Percentiles rank a stretch among this genome's conserved stretches.
Conservation (phyloP, 2,797 vertebrate species). For the Peromyscus melanophrys region DNA sequence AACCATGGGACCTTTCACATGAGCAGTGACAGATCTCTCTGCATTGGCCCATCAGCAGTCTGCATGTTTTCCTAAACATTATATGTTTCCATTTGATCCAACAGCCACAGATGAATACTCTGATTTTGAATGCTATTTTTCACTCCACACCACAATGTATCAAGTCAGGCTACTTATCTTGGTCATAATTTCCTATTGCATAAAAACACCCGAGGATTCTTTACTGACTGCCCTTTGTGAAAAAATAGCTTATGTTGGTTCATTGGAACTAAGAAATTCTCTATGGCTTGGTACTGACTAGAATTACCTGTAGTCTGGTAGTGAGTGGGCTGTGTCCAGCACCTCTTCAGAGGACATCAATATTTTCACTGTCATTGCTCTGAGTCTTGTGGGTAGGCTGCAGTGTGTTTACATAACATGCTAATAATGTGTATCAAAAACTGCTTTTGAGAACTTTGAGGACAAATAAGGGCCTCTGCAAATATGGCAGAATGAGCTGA, state of each 20-base stretch:
- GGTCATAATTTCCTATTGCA: neutral
- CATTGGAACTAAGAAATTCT: neutral
- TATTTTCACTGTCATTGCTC: neutral
- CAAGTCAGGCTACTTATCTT: neutral
- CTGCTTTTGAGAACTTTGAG: neutral
- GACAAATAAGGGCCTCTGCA: conserved; percentile 26
- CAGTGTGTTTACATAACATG: neutral
- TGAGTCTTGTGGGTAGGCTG: neutral
- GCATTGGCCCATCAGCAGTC: too few relatives aligned
- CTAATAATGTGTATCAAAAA: conserved; percentile 22
- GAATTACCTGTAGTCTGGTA: neutral
- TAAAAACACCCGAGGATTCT: neutral
- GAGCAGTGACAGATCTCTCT: neutral
- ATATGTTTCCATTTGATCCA: neutral
- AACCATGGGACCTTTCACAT: neutral
- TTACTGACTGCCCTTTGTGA: neutral
- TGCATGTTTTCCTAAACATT: neutral
- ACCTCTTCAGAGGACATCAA: neutral
- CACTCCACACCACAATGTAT: neutral
- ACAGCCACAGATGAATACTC: neutral
- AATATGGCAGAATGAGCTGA: conserved; percentile 16
- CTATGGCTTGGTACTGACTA: neutral
- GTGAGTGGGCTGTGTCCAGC: neutral
- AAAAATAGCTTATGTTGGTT: neutral
- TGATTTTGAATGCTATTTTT: neutral